Conservation (phyloP, 2,888 invertebrate genomes). For the Cepaea hortensis region DNA sequence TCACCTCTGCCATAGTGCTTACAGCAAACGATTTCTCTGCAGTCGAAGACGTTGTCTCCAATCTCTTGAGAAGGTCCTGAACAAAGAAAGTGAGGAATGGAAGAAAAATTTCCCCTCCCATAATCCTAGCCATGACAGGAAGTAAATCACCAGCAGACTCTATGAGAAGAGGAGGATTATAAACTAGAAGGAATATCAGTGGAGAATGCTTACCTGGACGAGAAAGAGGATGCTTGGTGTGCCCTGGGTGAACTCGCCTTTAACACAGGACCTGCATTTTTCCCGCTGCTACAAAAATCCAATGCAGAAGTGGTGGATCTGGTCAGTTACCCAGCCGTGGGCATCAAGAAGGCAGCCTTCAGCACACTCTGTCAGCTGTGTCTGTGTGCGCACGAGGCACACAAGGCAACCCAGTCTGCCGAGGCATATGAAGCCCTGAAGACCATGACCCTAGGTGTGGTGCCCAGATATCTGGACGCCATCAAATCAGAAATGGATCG, state of each 20-base stretch:
- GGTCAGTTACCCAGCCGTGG: constrained; percentile 77
- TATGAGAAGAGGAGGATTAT: too few relatives aligned
- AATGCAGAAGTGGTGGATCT: too few relatives aligned
- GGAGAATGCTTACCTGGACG: too few relatives aligned
- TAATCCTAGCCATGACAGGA: too few relatives aligned
- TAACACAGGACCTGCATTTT: constrained; percentile 78
- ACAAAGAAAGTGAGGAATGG: too few relatives aligned
- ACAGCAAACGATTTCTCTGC: constrained; percentile 84
- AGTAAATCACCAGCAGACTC: too few relatives aligned
- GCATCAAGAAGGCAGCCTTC: constrained; percentile 83
- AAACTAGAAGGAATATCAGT: constrained; percentile 72
- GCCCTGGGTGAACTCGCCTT: too few relatives aligned
- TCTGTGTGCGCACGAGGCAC: constrained; percentile 65
- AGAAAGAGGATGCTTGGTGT: too few relatives aligned
- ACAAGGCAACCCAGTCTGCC: constrained; percentile 78
- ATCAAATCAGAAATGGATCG: constrained; percentile 77
- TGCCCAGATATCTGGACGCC: too few relatives aligned
- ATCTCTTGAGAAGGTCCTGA: constrained; percentile 49
- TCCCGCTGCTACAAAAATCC: constrained; percentile 83
- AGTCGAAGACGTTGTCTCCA: constrained; percentile 83
- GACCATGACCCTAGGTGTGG: too few relatives aligned
- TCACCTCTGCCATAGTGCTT: constrained; percentile 85
- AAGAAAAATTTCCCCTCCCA: too few relatives aligned
- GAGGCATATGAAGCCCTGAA: constrained; percentile 77
- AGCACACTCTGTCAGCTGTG: constrained; percentile 76